phyloP scores from a whole-genome alignment of 2,888 invertebrate species.

The Abrostola triplasia region DNA sequence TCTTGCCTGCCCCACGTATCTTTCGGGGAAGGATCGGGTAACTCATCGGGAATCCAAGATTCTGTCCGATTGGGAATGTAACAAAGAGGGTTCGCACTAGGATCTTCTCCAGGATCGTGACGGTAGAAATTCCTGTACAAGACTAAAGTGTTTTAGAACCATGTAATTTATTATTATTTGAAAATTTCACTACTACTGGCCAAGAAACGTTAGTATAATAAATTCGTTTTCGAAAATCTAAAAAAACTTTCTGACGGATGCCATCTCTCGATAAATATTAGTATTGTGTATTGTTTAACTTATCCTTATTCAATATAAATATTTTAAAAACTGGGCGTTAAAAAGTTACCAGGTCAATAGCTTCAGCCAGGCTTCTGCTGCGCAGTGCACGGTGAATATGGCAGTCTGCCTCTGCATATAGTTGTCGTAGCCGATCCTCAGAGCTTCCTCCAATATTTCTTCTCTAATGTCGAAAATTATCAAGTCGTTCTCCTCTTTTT shows the following conservation, averaged over 20 bases:
- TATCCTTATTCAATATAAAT: too few species aligned
- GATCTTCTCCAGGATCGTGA: constrained; percentile 84
- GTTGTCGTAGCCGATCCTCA: constrained; percentile 68
- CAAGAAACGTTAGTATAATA: too few species aligned
- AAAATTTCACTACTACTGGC: too few species aligned
- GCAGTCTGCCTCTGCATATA: constrained; percentile 79
- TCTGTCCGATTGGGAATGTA: constrained; percentile 76
- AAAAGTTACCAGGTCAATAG: constrained; percentile 75
- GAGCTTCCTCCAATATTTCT: constrained; percentile 76
- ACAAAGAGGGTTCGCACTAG: constrained; percentile 75
- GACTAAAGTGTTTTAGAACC: neutral
- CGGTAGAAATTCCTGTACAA: constrained; percentile 76
- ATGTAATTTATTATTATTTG: too few species aligned
- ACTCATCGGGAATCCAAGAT: constrained; percentile 79
- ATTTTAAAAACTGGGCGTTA: neutral
- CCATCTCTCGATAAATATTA: too few species aligned
- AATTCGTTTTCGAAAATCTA: too few species aligned
- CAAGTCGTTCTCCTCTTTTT: constrained; percentile 81
- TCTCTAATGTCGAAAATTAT: constrained; percentile 80
- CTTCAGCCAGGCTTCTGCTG: constrained; percentile 79
- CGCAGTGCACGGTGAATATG: constrained; percentile 77
- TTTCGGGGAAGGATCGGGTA: constrained; percentile 76
- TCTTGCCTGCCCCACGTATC: constrained; percentile 77
- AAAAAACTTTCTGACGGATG: too few species aligned
- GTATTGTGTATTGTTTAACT: too few species aligned